These are phyloP conservation scores for Rhynchomys soricoides DNA, from an alignment of 2,113 vertebrate genomes.

Conservation along the genomic window DNA sequence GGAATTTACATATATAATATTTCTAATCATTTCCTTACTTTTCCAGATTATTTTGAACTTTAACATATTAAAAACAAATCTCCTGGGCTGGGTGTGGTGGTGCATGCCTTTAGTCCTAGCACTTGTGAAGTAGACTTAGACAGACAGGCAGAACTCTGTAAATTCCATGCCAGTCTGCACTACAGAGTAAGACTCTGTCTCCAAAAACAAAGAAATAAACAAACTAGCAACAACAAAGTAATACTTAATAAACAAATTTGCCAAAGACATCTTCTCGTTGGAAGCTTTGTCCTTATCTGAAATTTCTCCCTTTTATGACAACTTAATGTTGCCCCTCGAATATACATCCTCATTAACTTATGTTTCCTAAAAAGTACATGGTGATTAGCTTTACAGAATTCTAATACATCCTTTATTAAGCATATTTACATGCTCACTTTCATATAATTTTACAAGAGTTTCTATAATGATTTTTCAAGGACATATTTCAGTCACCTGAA, in stretches of 20 bases:
- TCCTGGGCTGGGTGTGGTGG: neutral
- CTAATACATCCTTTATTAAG: constrained; percentile 60
- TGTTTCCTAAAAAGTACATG: constrained; percentile 17
- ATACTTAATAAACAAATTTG: neutral
- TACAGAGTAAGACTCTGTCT: neutral
- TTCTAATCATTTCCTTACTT: constrained; percentile 30
- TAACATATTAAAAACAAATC: constrained; percentile 34
- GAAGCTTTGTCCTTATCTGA: constrained; percentile 45
- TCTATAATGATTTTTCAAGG: constrained; percentile 37
- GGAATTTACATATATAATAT: constrained; percentile 37
- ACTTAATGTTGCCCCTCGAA: neutral
- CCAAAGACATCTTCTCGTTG: neutral
- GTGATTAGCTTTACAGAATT: constrained; percentile 26
- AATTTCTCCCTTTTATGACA: constrained; percentile 13
- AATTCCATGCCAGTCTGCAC: neutral
- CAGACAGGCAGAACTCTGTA: neutral
- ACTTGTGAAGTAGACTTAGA: neutral
- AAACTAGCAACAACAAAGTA: neutral
- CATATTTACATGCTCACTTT: constrained; percentile 52
- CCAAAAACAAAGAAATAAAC: neutral
- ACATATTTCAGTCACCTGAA: constrained; percentile 23
- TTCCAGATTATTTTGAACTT: constrained; percentile 43
- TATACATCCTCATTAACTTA: constrained; percentile 45
- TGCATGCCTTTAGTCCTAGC: neutral
- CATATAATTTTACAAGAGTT: constrained; percentile 32